phyloP scores from a whole-genome alignment of 2,888 invertebrate species.

The Amblyjoppa proteus region DNA sequence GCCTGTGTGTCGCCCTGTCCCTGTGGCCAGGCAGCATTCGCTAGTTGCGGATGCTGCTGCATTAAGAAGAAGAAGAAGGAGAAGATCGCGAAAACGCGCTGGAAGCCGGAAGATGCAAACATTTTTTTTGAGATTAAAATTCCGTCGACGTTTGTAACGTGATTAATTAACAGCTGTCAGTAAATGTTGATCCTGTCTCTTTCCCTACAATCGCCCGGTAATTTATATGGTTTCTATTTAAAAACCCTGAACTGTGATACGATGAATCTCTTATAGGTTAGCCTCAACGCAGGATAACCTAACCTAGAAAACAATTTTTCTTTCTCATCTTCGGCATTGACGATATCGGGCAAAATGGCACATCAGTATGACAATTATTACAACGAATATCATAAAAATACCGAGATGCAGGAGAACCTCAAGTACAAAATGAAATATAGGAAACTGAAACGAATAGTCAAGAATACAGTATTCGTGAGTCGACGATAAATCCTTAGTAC shows the following conservation, averaged over 20 bases:
- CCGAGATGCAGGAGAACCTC: conserved; percentile 84
- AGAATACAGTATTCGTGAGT: conserved; percentile 90
- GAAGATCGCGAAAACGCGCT: no score
- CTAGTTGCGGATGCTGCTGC: no score
- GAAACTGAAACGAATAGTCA: conserved; percentile 88
- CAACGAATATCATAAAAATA: conserved; percentile 79
- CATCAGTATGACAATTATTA: conserved; percentile 79
- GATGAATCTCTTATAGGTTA: background rate
- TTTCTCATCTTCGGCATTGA: background rate
- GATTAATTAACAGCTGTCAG: background rate
- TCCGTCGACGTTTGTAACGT: background rate
- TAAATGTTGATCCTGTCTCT: background rate
- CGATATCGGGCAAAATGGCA: conserved; percentile 74
- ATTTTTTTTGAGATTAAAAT: background rate
- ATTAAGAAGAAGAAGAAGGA: no score
- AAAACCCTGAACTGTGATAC: conserved; percentile 18
- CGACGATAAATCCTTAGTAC: background rate
- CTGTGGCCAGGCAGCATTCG: no score
- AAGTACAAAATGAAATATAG: conserved; percentile 89
- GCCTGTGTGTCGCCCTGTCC: no score
- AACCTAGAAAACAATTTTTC: conserved; percentile 43
- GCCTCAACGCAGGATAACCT: background rate
- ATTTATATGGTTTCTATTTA: background rate
- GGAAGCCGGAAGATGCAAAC: background rate
- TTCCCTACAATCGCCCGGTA: background rate